Percentiles rank a stretch among this genome's conserved stretches.
phyloP scores from a whole-genome alignment of 2,888 invertebrate species.

The Tetanocera ferruginea region DNA sequence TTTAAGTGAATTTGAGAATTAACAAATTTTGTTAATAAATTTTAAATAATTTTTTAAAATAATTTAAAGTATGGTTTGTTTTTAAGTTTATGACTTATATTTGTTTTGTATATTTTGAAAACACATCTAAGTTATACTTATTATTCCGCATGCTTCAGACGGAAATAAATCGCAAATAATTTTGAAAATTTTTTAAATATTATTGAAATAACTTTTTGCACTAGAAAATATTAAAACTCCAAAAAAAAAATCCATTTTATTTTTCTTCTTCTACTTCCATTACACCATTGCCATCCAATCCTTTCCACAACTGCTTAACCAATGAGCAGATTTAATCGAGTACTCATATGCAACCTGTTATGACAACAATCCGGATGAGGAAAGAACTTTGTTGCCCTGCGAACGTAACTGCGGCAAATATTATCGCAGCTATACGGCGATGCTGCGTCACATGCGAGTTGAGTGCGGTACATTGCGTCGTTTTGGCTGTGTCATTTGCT shows the following conservation, averaged over 20 bases:
- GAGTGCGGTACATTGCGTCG: constrained; percentile 62
- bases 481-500: constrained; percentile 61
- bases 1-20: no score
- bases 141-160: no score
- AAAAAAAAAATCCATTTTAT: neutral
- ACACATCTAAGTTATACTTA: no score
- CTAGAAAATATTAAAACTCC: neutral
- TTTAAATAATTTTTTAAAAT: no score
- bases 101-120: no score
- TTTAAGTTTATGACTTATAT: no score
- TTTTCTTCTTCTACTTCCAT: constrained; percentile 19
- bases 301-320: no score
- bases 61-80: no score
- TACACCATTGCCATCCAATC: neutral
- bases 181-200: no score
- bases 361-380: neutral
- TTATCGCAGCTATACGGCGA: constrained; percentile 58
- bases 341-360: neutral
- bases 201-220: no score
- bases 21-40: no score
- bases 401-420: constrained; percentile 70
- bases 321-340: neutral
- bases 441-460: constrained; percentile 60
- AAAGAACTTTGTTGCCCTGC: constrained; percentile 55
- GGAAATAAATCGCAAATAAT: no score